Percentiles rank a stretch among this genome's conserved stretches.
Conservation (phyloP, 2,113 vertebrate species). For the Nesospiza acunhae region DNA sequence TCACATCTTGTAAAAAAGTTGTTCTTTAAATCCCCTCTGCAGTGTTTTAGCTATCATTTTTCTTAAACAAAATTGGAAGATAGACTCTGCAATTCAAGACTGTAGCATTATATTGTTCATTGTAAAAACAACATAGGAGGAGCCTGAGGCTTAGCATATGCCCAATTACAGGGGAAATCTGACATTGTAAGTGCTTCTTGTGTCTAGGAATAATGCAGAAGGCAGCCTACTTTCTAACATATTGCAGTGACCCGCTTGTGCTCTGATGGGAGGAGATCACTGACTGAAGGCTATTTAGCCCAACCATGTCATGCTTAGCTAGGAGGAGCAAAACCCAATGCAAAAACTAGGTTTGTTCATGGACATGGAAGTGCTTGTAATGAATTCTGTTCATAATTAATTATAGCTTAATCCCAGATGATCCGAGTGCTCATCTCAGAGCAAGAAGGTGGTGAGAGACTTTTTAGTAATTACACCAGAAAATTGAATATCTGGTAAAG, state of each 20-base stretch:
- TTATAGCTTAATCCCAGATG: background rate
- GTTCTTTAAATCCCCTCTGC: background rate
- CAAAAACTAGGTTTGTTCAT: background rate
- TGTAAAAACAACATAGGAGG: background rate
- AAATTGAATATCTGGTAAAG: background rate
- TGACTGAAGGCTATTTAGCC: background rate
- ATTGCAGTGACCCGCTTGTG: background rate
- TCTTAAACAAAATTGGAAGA: background rate
- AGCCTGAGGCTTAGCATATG: slow-evolving; percentile 27
- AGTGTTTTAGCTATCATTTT: background rate
- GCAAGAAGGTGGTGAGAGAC: background rate
- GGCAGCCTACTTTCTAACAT: background rate
- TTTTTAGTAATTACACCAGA: slow-evolving; percentile 8
- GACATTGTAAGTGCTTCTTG: background rate
- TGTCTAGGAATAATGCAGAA: slow-evolving; percentile 21
- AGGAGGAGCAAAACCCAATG: background rate
- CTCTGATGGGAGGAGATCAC: background rate
- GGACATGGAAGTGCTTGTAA: background rate
- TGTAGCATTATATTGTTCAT: background rate
- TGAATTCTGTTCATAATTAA: slow-evolving; percentile 23
- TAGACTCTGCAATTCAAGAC: background rate
- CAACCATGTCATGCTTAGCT: background rate
- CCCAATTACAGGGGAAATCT: background rate
- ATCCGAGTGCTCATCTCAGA: background rate
- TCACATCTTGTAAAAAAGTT: background rate